These are phyloP conservation scores for Drosophila miranda DNA, from an alignment of 1,140 invertebrate species.

Conservation along the genomic window DNA sequence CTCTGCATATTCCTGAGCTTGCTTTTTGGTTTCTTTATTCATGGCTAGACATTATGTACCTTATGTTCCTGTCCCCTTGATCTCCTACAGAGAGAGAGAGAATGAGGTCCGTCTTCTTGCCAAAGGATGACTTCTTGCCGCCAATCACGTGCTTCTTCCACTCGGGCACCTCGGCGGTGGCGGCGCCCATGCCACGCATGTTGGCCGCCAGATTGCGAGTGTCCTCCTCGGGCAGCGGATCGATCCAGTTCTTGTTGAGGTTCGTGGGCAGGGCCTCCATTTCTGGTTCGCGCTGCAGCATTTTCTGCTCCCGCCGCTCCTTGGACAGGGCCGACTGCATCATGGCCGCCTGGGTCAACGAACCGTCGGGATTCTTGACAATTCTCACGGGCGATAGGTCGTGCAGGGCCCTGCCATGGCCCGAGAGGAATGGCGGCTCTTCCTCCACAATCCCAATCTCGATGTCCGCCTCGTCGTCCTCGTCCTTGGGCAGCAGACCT, in stretches of 20 bases:
- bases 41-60: not conserved
- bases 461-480: slow-evolving; percentile 98
- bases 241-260: slow-evolving; percentile 96
- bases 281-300: slow-evolving; percentile 95
- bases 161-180: slow-evolving; percentile 95
- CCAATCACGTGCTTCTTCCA: slow-evolving; percentile 99
- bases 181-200: slow-evolving; percentile 90
- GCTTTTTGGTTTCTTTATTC: slow-evolving; percentile 34
- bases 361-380: slow-evolving; percentile 99
- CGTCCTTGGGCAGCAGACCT: slow-evolving; percentile 90
- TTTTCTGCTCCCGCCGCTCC: slow-evolving; percentile 96
- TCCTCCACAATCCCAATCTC: slow-evolving; percentile 99
- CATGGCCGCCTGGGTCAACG: slow-evolving; percentile 97
- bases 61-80: not conserved
- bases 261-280: slow-evolving; percentile 92
- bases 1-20: slow-evolving; percentile 27
- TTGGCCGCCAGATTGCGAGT: slow-evolving; percentile 88
- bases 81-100: not conserved
- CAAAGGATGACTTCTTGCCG: slow-evolving; percentile 98
- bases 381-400: slow-evolving; percentile 98
- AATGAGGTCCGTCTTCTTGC: slow-evolving; percentile 98
- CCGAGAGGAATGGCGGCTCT: slow-evolving; percentile 97
- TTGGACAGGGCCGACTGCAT: slow-evolving; percentile 99
- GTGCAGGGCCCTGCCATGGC: slow-evolving; percentile 93
- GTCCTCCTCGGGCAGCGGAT: slow-evolving; percentile 93